These are phyloP conservation scores for Corythucha ciliata DNA, from an alignment of 2,888 invertebrate genomes.

Conservation along the genomic window DNA sequence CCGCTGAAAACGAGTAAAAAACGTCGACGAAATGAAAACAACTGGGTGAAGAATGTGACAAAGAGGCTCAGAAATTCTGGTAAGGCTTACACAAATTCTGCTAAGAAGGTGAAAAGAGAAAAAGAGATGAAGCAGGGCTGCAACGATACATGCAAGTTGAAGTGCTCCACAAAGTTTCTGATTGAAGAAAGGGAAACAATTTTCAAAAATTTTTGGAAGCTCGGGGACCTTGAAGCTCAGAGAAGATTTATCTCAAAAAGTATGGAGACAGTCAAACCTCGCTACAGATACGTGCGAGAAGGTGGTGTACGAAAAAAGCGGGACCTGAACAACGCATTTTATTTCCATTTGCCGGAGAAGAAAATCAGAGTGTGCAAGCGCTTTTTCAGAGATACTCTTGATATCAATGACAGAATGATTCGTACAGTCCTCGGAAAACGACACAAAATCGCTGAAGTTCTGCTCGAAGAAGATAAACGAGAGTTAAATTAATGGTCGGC, in stretches of 20 bases:
- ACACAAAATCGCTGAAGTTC: background rate
- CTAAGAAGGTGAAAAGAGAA: too few relatives aligned
- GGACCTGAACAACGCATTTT: too few relatives aligned
- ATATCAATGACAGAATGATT: constrained; percentile 11
- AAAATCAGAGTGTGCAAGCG: constrained; percentile 17
- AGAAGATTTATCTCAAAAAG: constrained; percentile 20
- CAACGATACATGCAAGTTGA: constrained; percentile 15
- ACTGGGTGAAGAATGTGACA: too few relatives aligned
- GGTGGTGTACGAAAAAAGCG: constrained; percentile 10
- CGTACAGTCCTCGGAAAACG: constrained; percentile 18
- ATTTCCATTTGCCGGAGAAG: too few relatives aligned
- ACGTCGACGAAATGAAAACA: too few relatives aligned
- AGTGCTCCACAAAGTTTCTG: constrained; percentile 18
- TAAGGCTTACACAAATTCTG: too few relatives aligned
- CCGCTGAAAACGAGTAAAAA: too few relatives aligned
- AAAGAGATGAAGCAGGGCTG: too few relatives aligned
- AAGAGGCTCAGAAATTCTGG: too few relatives aligned
- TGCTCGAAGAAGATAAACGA: constrained; percentile 17
- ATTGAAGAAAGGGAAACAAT: constrained; percentile 18
- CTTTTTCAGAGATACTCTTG: constrained; percentile 15
- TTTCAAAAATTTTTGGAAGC: constrained; percentile 21
- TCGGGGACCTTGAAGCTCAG: constrained; percentile 17
- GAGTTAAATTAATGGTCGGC: too few relatives aligned
- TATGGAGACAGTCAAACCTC: constrained; percentile 12
- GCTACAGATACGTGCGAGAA: too few relatives aligned